phyloP scores from a whole-genome alignment of 2,888 invertebrate genomes.

The Lasioglossum lativentre region DNA sequence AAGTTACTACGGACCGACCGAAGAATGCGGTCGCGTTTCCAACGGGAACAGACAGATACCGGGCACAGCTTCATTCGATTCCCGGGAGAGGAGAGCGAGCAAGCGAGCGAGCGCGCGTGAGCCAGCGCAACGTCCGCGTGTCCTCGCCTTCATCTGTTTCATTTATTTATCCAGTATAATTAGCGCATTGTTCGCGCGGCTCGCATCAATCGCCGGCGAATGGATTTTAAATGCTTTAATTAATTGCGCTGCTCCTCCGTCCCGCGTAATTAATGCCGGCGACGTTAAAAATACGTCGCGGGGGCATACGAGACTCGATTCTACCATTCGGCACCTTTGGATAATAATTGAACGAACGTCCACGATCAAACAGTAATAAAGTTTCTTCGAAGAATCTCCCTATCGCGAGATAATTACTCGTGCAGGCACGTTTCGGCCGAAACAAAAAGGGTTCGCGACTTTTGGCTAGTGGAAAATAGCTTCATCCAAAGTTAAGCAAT shows the following conservation, averaged over 20 bases:
- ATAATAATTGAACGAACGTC: background rate
- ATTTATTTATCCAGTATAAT: conserved; percentile 29
- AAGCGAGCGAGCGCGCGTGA: background rate
- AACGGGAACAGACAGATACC: conserved; percentile 16
- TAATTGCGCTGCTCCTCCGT: background rate
- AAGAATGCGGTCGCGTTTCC: conserved; percentile 26
- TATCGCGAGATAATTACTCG: background rate
- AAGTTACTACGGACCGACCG: conserved; percentile 35
- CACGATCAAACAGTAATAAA: background rate
- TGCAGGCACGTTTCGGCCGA: background rate
- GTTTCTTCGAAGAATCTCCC: background rate
- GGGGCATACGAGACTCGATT: background rate
- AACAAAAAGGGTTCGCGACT: background rate
- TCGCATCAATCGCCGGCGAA: background rate
- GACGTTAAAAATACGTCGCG: background rate
- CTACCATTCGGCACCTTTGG: background rate
- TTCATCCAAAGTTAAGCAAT: background rate
- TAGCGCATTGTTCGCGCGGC: conserved; percentile 1
- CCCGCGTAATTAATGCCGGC: background rate
- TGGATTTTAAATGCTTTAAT: background rate
- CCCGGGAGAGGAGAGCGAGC: conserved; percentile 8
- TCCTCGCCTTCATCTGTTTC: conserved; percentile 33
- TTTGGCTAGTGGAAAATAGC: background rate
- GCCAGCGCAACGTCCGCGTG: background rate
- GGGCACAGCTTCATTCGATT: conserved; percentile 25